Evolutionary conservation across 2,888 invertebrate species (phyloP).

Genomic region (Caenorhabditis imperialis): DNA sequence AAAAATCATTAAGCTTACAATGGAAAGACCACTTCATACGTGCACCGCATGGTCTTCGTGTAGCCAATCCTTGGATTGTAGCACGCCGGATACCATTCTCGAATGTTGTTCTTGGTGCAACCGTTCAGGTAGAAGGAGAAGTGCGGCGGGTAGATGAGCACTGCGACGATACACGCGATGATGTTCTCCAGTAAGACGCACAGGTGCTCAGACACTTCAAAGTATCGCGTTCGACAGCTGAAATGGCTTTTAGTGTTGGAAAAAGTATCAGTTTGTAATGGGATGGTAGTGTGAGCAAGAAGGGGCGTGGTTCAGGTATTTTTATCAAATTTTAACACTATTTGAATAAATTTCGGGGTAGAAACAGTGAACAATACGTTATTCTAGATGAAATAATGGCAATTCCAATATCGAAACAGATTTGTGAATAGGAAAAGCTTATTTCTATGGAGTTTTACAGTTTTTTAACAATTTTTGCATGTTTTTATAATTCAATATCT

Average conservation of each 20-base stretch:
- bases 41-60: slow-evolving; percentile 90
- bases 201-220: slow-evolving; percentile 52
- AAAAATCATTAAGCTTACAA: slow-evolving; percentile 82
- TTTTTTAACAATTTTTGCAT: too few species aligned
- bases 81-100: slow-evolving; percentile 95
- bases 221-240: slow-evolving; percentile 46
- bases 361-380: too few species aligned
- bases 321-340: too few species aligned
- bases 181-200: slow-evolving; percentile 88
- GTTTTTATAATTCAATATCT: too few species aligned
- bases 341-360: too few species aligned
- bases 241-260: too few species aligned
- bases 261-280: too few species aligned
- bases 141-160: slow-evolving; percentile 88
- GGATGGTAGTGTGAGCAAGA: too few species aligned
- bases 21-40: slow-evolving; percentile 97
- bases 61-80: slow-evolving; percentile 95
- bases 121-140: slow-evolving; percentile 86
- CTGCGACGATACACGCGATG: slow-evolving; percentile 85
- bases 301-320: too few species aligned
- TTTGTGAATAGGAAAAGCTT: slow-evolving; percentile 9
- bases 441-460: neutral
- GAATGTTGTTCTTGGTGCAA: slow-evolving; percentile 80
- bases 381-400: too few species aligned
- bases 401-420: neutral